These are phyloP conservation scores for Drosophila orosa DNA, from an alignment of 1,140 invertebrate species.

Conservation along the genomic window DNA sequence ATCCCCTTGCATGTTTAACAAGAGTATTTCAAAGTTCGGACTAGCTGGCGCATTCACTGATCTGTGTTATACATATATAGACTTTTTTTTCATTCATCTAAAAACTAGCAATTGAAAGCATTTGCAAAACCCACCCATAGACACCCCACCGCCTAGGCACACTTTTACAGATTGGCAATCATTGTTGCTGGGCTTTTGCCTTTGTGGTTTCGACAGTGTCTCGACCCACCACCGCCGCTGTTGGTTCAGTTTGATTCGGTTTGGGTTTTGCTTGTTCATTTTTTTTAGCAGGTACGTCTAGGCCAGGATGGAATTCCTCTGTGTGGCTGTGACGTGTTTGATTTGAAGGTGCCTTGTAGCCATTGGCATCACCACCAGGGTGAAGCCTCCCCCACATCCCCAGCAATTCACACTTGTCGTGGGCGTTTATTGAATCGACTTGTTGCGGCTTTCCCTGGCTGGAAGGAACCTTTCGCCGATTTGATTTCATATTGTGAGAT, in stretches of 20 bases:
- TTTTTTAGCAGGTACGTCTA: constrained; percentile 38
- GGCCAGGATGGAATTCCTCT: constrained; percentile 42
- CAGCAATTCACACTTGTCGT: constrained; percentile 9
- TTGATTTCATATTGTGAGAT: constrained; percentile 62
- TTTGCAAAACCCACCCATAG: constrained; percentile 47
- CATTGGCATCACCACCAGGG: constrained; percentile 10
- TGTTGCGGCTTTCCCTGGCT: constrained; percentile 54
- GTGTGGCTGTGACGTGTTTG: constrained; percentile 43
- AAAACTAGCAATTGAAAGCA: constrained; percentile 67
- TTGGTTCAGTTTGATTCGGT: constrained; percentile 30
- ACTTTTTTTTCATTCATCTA: constrained; percentile 26
- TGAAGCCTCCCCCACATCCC: constrained; percentile 1
- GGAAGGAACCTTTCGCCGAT: constrained; percentile 17
- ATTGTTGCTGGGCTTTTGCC: constrained; percentile 38
- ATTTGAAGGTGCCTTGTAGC: constrained; percentile 66
- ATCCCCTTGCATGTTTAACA: not conserved
- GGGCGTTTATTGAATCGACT: constrained; percentile 72
- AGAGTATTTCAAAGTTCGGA: constrained; percentile 6
- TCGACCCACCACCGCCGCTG: constrained; percentile 9
- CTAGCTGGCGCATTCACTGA: not conserved
- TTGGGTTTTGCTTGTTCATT: constrained; percentile 16
- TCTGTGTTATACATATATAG: not conserved
- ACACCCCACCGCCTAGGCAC: constrained; percentile 39
- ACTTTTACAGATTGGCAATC: constrained; percentile 57
- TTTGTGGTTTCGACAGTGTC: constrained; percentile 49